Base-by-base conservation (phyloP, 2,113 vertebrate genomes). In the Aphyosemion australe region DNA sequence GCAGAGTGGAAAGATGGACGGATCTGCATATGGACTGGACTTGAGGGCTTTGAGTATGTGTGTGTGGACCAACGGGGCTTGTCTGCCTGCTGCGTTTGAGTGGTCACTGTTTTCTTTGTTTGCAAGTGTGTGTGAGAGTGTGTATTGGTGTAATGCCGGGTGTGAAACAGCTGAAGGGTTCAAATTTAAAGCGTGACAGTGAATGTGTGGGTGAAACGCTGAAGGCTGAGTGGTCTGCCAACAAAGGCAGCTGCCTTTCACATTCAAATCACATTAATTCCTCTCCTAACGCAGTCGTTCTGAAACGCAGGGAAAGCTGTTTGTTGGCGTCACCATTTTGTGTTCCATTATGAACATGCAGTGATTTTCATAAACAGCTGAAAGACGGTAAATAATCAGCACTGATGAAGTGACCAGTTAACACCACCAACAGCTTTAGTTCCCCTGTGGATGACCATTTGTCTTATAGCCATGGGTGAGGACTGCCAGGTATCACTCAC, bases 141-240 rank as follows among this genome's bases (percentile, higher is more conserved):
- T 50, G 52, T 52, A 45, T 78, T 61, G 59, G 74, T 56, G 57
- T 15, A 19, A 46, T 48, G 32, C 45, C 59, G 49, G 39, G 74
- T 71, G 65, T 46, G 51, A 78, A 84, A 75, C 70, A 85, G 76
- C 80, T 86, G 87, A 85, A 55, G 69, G 69, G 73, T 67, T 85
- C 71, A 80, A 12, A 74, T 78, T 84, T 65, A 72, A 79, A 79
- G 75, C 31, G 8, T 66, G 84, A 88, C 77, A 52, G 59, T 60
- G 57, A 68, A 57, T 75, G 83, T 71, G 82, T 84, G 84, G 87
- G 80, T 63, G 78, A 70, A 47, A 64, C n/a, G 14, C 69, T 61
- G 58, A 73, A 61, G 66, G 76, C 61, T 56, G 55, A 66, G 72
- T 65, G 59, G 74, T 72, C 70, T 79, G 79, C 81, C 72, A 89